Conservation (phyloP, 2,797 vertebrate species). For the Anomalospiza imberbis region DNA sequence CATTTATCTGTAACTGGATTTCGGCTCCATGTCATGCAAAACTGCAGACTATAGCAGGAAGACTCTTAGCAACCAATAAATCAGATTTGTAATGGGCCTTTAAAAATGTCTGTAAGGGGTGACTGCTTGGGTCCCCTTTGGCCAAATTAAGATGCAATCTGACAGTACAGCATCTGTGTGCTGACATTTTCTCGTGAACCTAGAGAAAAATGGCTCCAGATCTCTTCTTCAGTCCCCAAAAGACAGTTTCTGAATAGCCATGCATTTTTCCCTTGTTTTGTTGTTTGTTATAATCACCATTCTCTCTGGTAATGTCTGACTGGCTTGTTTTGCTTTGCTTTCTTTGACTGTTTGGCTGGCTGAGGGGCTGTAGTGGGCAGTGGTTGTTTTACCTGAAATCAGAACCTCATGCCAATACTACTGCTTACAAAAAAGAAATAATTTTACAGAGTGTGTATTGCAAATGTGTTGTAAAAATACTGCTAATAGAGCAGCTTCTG, state of each 20-base stretch:
- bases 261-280: conserved; percentile 28
- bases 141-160: conserved; percentile 73
- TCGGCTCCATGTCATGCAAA: conserved; percentile 44
- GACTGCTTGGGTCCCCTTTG: conserved; percentile 66
- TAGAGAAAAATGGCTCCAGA: conserved; percentile 77
- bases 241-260: conserved; percentile 54
- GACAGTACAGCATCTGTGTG: conserved; percentile 68
- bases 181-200: conserved; percentile 77
- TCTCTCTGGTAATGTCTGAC: conserved; percentile 36
- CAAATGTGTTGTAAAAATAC: neutral
- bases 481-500: conserved; percentile 1
- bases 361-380: conserved; percentile 27
- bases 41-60: conserved; percentile 49
- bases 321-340: conserved; percentile 54
- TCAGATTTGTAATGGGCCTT: conserved; percentile 69
- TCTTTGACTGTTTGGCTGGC: conserved; percentile 19
- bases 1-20: conserved; percentile 60
- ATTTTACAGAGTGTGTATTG: neutral
- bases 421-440: neutral
- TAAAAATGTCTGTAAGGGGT: conserved; percentile 67
- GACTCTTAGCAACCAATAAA: conserved; percentile 54
- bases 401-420: conserved; percentile 5
- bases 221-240: conserved; percentile 58
- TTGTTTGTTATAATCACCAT: conserved; percentile 51
- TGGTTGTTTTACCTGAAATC: conserved; percentile 31